These are phyloP conservation scores for Enteromius viviparus DNA, from an alignment of 2,797 vertebrate genomes.

Conservation along the genomic window DNA sequence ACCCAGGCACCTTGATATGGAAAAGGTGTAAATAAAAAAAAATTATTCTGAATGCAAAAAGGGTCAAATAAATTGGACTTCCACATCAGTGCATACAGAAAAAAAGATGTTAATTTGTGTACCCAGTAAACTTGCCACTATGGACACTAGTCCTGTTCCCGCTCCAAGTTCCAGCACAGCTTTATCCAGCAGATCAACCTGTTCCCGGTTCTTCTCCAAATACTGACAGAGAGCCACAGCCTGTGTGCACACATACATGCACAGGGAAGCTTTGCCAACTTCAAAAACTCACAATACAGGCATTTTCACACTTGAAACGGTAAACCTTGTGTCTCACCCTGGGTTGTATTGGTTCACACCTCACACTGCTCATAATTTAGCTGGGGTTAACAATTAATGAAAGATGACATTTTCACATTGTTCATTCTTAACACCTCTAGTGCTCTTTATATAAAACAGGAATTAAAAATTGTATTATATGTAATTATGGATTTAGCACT, in stretches of 20 bases:
- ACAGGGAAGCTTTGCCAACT: neutral
- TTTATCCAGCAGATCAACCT: conserved; percentile 83
- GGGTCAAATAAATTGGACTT: neutral
- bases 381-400: neutral
- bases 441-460: neutral
- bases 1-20: conserved; percentile 85
- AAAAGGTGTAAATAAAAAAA: neutral
- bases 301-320: neutral
- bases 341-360: neutral
- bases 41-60: too few species aligned
- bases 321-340: neutral
- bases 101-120: neutral
- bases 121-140: conserved; percentile 92
- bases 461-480: neutral
- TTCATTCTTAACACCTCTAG: neutral
- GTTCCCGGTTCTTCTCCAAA: conserved; percentile 87
- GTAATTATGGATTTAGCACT: too few species aligned
- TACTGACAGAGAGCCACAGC: conserved; percentile 89
- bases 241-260: conserved; percentile 66
- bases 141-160: conserved; percentile 91
- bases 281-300: neutral
- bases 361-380: neutral
- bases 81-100: too few species aligned
- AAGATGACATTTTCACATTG: neutral
- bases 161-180: conserved; percentile 91